Conservation (phyloP, 2,113 vertebrate genomes). For the Channa maculata region DNA sequence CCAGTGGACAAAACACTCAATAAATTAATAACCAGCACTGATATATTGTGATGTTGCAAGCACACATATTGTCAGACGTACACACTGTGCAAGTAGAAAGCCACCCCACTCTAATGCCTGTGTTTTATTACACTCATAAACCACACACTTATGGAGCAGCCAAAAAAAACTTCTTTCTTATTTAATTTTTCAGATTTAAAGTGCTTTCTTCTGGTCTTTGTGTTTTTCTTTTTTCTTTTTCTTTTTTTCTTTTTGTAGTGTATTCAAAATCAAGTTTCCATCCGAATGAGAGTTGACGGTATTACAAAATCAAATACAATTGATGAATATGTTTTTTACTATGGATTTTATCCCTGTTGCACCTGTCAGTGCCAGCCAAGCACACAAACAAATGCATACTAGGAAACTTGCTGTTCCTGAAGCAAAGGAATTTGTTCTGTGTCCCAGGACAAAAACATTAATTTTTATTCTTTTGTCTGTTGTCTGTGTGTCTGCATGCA, state of each 20-base stretch:
- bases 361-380: constrained; percentile 12
- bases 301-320: constrained; percentile 25
- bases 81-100: constrained; percentile 16
- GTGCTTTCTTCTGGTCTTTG: constrained; percentile 42
- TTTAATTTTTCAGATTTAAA: constrained; percentile 64
- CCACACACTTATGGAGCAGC: constrained; percentile 23
- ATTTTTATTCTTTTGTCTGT: too few relatives aligned
- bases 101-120: constrained; percentile 29
- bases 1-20: constrained; percentile 50
- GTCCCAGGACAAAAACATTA: too few relatives aligned
- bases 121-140: constrained; percentile 64
- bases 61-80: constrained; percentile 29
- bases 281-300: constrained; percentile 24
- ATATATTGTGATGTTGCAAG: constrained; percentile 25
- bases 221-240: constrained; percentile 55
- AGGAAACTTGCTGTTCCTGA: not conserved
- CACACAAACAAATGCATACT: not conserved
- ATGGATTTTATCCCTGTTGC: constrained; percentile 10
- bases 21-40: constrained; percentile 57
- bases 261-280: constrained; percentile 29
- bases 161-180: constrained; percentile 52
- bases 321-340: constrained; percentile 30
- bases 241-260: too few relatives aligned
- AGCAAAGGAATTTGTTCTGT: too few relatives aligned
- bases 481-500: not conserved